A percentile compares a stretch with the other conserved stretches of the same genome.
Evolutionary conservation across 2,888 invertebrate genomes (phyloP).

Genomic region (Stenichneumon culpator): DNA sequence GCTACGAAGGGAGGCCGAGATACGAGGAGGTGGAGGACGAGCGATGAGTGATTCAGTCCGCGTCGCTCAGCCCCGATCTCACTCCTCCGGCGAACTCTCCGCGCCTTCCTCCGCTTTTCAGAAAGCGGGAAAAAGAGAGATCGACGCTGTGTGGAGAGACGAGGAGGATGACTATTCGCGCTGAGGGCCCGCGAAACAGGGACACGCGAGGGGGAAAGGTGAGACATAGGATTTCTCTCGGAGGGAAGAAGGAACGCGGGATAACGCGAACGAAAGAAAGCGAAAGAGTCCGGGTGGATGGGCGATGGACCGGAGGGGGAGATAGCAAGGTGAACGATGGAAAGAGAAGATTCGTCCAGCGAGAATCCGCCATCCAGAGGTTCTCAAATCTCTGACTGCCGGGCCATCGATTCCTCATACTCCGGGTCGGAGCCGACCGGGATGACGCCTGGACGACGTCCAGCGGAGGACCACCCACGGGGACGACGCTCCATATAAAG

Average conservation of each 20-base stretch:
- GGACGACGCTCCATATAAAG: constrained; percentile 84
- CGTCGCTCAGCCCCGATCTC: constrained; percentile 78
- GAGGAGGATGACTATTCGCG: constrained; percentile 47
- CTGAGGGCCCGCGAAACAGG: background rate
- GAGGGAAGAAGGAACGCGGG: constrained; percentile 37
- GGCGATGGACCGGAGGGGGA: background rate
- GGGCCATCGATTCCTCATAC: constrained; percentile 24
- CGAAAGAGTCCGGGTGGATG: constrained; percentile 9
- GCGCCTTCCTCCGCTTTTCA: constrained; percentile 66
- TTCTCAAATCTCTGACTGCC: constrained; percentile 61
- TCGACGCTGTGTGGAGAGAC: constrained; percentile 54
- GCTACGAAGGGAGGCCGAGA: constrained; percentile 36
- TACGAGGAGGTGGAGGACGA: constrained; percentile 54
- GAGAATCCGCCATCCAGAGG: constrained; percentile 56
- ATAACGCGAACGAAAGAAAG: constrained; percentile 29
- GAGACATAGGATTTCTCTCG: constrained; percentile 30
- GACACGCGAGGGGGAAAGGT: background rate
- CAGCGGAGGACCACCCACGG: constrained; percentile 83
- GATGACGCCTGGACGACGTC: constrained; percentile 79
- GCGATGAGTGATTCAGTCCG: constrained; percentile 83
- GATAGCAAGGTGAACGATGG: constrained; percentile 21
- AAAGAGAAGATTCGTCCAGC: constrained; percentile 50
- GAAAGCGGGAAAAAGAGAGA: constrained; percentile 67
- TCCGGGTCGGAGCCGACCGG: constrained; percentile 64
- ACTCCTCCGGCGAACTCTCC: constrained; percentile 70